A percentile compares a stretch with the other conserved stretches of the same genome.
Evolutionary conservation across 2,797 vertebrate species (phyloP).

Genomic region (Syndactyla subalaris): DNA sequence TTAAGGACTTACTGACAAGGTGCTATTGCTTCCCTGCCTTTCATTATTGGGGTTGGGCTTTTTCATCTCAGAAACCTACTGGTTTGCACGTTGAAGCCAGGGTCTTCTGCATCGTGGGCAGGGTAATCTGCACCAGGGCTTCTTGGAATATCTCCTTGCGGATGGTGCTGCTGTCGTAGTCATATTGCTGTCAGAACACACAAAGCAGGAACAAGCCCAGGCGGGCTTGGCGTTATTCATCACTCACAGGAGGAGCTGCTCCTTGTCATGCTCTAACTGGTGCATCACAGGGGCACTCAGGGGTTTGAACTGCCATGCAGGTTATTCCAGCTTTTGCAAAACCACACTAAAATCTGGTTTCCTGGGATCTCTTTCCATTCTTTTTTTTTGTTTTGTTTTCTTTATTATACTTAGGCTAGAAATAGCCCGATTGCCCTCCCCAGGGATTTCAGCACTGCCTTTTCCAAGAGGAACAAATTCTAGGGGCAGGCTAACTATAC

Average conservation of each 20-base stretch:
- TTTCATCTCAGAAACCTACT: constrained; percentile 74
- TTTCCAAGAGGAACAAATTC: background rate
- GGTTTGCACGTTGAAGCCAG: constrained; percentile 84
- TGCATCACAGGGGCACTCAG: background rate
- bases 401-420: background rate
- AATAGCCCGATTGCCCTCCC: background rate
- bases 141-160: constrained; percentile 91
- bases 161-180: constrained; percentile 92
- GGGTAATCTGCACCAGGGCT: constrained; percentile 85
- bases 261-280: background rate
- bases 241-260: background rate
- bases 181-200: constrained; percentile 86
- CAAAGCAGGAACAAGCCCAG: background rate
- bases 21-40: background rate
- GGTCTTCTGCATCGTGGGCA: constrained; percentile 88
- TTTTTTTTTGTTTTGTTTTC: background rate
- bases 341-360: background rate
- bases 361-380: background rate
- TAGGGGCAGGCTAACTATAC: background rate
- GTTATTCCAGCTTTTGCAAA: background rate
- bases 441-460: background rate
- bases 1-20: background rate
- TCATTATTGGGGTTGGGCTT: background rate
- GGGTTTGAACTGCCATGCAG: background rate
- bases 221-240: background rate